Evolutionary conservation across 2,113 vertebrate genomes (phyloP), one percentile per base, ranked within the genome.

Genomic region (Psephotus haematonotus): DNA sequence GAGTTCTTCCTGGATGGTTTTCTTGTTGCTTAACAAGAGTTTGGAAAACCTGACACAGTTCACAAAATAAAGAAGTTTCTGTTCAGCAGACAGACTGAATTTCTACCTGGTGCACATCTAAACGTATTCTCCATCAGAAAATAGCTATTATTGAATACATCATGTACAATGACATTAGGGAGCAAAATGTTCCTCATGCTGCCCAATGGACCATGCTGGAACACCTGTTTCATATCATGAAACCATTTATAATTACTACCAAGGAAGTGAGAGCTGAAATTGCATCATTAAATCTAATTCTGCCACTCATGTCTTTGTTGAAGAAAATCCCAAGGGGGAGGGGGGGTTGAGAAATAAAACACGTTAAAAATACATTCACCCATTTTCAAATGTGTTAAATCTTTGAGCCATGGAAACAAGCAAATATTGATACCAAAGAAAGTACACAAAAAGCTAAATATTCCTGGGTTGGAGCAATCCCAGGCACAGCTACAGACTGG

Each of bases 191-290:
- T 91, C 62, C 69, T 94, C 6, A 1, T 35, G 55, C 80, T 86
- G 87, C 92, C 93, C 92, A 88, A 77, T n/a, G 69, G 81, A 91
- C 92, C 89, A 79, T 87, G 77, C 35, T 89, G 85, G 37, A 94
- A 91, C 81, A 94, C 91, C 95, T 96, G 87, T 68, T 96, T 96
- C 65, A 23, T 86, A 86, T 85, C 76, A 95, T 67, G 85, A 96
- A 94, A 88, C 65, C 44, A 52, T 92, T 95, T 83, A 59, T 77
- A 96, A 95, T 94, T 92, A 49, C 82, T 77, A 84, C 70, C 77
- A 76, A 89, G 89, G 69, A 83, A 88, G 39, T 79, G 72, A 71
- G 44, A 94, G 55, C 55, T 88, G 60, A 81, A 92, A 74, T 82
- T 33, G 43, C 81, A 85, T 95, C 90, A 53, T 93, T 85, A 88